These are phyloP conservation scores for Aphodius granarius DNA, from an alignment of 2,888 invertebrate species.

Conservation along the genomic window DNA sequence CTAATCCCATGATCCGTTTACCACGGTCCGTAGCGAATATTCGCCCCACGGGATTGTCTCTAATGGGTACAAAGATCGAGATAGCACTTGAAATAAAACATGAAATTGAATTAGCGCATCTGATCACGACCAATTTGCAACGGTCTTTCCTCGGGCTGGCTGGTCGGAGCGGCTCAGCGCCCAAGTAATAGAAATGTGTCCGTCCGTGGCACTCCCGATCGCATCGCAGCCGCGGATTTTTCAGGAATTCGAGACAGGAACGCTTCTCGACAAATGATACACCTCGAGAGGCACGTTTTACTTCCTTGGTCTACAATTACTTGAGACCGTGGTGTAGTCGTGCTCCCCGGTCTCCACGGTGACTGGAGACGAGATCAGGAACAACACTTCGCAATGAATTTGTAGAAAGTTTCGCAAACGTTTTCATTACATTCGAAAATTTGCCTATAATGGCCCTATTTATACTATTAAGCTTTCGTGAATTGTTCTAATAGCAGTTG, in stretches of 20 bases:
- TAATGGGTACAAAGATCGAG: conserved; percentile 27
- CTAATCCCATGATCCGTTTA: neutral
- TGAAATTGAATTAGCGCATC: conserved; percentile 28
- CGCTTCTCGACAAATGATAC: conserved; percentile 35
- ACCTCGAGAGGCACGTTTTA: conserved; percentile 34
- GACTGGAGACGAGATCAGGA: conserved; percentile 22
- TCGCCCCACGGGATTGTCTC: neutral
- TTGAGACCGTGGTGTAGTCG: conserved; percentile 33
- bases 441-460: no score
- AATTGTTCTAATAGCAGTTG: no score
- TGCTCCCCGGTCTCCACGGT: conserved; percentile 38
- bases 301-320: conserved; percentile 33
- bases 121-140: conserved; percentile 26
- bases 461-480: no score
- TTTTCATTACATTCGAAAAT: no score
- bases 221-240: neutral
- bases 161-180: neutral
- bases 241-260: neutral
- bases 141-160: conserved; percentile 4
- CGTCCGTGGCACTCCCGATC: neutral
- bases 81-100: conserved; percentile 32
- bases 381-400: conserved; percentile 13
- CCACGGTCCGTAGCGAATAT: neutral
- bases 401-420: neutral
- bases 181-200: conserved; percentile 6